Evolutionary conservation across 30 jellyfish, hydroid and myxozoan genomes (phyloP).

Genomic region (Hydra vulgaris): DNA sequence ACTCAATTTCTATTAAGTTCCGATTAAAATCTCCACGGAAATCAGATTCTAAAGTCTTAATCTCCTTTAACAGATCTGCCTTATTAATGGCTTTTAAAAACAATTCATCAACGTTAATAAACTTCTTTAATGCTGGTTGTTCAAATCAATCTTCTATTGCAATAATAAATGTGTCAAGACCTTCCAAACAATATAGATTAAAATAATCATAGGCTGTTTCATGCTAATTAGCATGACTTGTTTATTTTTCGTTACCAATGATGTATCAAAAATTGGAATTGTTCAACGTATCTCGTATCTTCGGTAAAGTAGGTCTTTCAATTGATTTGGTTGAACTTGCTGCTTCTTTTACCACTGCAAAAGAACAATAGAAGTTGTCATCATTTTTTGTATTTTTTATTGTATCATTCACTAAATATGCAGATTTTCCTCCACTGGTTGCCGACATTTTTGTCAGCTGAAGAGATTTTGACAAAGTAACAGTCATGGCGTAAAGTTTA

Average conservation of each 20-base stretch:
- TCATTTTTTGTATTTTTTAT: not conserved
- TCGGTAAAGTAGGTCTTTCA: not conserved
- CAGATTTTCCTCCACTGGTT: not conserved
- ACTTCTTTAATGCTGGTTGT: not conserved
- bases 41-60: slow-evolving; percentile 1
- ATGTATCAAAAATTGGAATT: not conserved
- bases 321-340: not conserved
- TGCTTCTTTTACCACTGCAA: not conserved
- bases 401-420: not conserved
- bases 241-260: not conserved
- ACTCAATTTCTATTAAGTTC: not conserved
- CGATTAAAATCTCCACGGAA: slow-evolving; percentile 9
- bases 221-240: not conserved
- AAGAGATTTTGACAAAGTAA: not conserved
- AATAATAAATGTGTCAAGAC: not conserved
- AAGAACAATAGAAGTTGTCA: not conserved
- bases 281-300: not conserved
- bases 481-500: not conserved
- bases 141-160: slow-evolving; percentile 1
- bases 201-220: not conserved
- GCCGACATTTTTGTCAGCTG: not conserved
- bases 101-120: not conserved
- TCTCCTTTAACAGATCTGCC: not conserved
- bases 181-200: not conserved
- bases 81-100: slow-evolving; percentile 3